Conservation (phyloP, 1,140 invertebrate species). For the Mercenaria mercenaria region DNA sequence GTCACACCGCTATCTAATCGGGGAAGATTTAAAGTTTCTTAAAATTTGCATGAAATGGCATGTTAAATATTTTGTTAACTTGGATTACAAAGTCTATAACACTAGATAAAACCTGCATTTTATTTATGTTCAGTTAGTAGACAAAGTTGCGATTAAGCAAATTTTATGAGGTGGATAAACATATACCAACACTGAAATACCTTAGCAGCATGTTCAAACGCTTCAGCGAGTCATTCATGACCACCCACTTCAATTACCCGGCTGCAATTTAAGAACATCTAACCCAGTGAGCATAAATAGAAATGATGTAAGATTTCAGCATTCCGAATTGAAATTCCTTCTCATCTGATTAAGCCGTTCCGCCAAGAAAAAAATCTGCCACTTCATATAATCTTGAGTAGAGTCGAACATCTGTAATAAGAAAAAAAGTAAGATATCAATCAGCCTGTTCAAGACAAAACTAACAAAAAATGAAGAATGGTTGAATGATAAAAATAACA, state of each 20-base stretch:
- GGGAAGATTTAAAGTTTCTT: not conserved
- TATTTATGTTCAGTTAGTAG: not conserved
- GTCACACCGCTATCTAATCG: not conserved
- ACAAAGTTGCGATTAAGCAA: not conserved
- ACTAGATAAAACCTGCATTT: not conserved
- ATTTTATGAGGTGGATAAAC: not conserved
- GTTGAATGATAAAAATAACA: not conserved
- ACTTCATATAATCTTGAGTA: not conserved
- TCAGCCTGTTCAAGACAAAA: not conserved
- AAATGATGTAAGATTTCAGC: slow-evolving; percentile 40
- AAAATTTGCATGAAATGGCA: not conserved
- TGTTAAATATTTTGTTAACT: not conserved
- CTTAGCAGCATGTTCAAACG: slow-evolving; percentile 6
- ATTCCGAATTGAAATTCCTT: not conserved
- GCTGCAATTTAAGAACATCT: not conserved
- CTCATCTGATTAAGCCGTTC: not conserved
- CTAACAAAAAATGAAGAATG: not conserved
- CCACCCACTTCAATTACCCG: slow-evolving; percentile 22
- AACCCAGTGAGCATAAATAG: slow-evolving; percentile 20
- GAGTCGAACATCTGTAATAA: slow-evolving; percentile 11
- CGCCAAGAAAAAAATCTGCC: not conserved
- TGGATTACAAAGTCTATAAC: too few species aligned
- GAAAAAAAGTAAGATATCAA: not conserved
- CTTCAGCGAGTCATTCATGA: not conserved
- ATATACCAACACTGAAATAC: not conserved